Conservation (phyloP, 1,140 invertebrate genomes). For the Whitmania pigra region DNA sequence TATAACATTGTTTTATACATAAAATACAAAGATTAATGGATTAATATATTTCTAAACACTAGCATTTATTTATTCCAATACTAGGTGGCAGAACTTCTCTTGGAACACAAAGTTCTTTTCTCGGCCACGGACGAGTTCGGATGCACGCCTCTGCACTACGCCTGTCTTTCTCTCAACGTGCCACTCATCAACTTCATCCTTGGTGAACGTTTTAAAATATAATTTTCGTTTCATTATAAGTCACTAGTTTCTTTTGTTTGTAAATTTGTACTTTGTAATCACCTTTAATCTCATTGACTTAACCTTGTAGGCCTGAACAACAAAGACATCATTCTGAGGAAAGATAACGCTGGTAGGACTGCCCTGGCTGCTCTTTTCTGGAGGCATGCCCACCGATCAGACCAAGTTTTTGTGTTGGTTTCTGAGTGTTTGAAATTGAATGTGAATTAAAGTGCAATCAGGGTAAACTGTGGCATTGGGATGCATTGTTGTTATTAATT, state of each 20-base stretch:
- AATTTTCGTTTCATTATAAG: too few relatives aligned
- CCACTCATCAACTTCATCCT: constrained; percentile 33
- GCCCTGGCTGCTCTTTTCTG: constrained; percentile 41
- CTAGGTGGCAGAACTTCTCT: constrained; percentile 36
- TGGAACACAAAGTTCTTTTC: constrained; percentile 34
- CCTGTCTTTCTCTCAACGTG: constrained; percentile 39
- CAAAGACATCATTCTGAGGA: constrained; percentile 24
- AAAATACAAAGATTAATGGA: too few relatives aligned
- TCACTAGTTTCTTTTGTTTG: too few relatives aligned
- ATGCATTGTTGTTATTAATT: neutral
- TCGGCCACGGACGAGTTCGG: constrained; percentile 37
- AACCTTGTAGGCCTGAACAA: neutral
- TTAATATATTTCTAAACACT: too few relatives aligned
- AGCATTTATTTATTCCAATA: too few relatives aligned
- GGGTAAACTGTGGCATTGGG: too few relatives aligned
- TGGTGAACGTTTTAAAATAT: constrained; percentile 29
- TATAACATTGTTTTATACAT: too few relatives aligned
- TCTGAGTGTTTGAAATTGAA: neutral
- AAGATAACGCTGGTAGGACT: constrained; percentile 37
- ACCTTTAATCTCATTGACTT: neutral
- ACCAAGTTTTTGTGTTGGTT: constrained; percentile 8
- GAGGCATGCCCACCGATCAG: constrained; percentile 26
- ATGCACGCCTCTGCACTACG: constrained; percentile 42
- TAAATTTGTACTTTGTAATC: too few relatives aligned
- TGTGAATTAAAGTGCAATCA: neutral